Percentiles rank a stretch among this genome's conserved stretches.
These are phyloP conservation scores for Syrista parreyssii DNA, from an alignment of 2,888 invertebrate genomes.

Conservation along the genomic window DNA sequence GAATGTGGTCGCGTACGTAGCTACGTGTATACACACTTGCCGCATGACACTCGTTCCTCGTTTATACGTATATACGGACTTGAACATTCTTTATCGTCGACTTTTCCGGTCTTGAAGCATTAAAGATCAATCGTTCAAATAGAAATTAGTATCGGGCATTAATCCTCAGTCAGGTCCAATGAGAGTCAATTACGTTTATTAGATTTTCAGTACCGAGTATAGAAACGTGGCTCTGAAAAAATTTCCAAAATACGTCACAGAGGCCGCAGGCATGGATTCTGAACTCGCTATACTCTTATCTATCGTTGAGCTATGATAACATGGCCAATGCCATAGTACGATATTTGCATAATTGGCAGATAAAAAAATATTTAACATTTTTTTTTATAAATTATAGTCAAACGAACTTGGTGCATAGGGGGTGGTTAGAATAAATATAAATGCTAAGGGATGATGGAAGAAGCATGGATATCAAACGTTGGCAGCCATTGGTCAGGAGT, in stretches of 20 bases:
- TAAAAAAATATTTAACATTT: no score
- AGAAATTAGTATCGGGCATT: not conserved
- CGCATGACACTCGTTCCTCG: not conserved
- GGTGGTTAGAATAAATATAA: not conserved
- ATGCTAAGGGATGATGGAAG: not conserved
- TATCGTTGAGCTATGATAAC: no score
- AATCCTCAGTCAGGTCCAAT: not conserved
- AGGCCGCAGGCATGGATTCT: no score
- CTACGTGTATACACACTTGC: not conserved
- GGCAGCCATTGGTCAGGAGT: not conserved
- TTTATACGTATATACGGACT: not conserved
- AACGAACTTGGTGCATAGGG: not conserved
- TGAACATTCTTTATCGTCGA: not conserved
- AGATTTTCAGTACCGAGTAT: not conserved
- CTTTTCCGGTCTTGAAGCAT: not conserved
- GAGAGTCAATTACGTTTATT: not conserved
- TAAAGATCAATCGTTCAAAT: not conserved
- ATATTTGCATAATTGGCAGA: no score
- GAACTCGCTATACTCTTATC: no score
- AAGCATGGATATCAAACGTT: not conserved
- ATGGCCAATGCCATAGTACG: no score
- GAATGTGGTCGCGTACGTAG: not conserved
- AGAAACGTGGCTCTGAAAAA: not conserved
- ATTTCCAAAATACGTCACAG: no score
- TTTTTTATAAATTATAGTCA: not conserved